These are phyloP conservation scores for Cephalopachus bancanus DNA, from an alignment of 2,797 vertebrate species.

Conservation along the genomic window DNA sequence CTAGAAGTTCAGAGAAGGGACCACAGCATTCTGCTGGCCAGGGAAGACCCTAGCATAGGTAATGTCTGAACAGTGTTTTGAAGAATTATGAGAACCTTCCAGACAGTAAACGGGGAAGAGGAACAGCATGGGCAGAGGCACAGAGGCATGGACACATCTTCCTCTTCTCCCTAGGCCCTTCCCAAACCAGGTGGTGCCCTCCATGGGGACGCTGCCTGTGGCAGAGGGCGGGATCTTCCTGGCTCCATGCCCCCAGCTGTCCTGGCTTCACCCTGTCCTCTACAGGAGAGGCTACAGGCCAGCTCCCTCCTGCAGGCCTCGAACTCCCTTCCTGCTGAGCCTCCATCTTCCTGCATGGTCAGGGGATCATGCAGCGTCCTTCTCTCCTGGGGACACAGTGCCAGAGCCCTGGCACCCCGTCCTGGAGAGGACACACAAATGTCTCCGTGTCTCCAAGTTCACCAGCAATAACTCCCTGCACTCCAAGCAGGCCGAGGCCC, in stretches of 20 bases:
- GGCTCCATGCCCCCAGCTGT: not conserved
- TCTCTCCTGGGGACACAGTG: not conserved
- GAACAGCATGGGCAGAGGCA: not conserved
- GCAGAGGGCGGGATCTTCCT: not conserved
- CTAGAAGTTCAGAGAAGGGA: not conserved
- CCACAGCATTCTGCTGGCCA: not conserved
- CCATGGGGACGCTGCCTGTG: not conserved
- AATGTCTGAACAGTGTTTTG: not conserved
- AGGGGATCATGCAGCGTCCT: not conserved
- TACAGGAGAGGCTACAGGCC: conserved; percentile 12
- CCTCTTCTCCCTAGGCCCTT: not conserved
- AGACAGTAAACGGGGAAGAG: not conserved
- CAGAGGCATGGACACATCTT: not conserved
- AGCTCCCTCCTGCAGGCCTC: not conserved
- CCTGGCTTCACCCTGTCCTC: fast-evolving
- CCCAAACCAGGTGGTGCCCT: not conserved
- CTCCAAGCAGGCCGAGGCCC: not conserved
- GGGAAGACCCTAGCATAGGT: not conserved
- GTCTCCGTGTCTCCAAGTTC: not conserved
- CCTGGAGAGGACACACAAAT: not conserved
- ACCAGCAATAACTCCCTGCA: not conserved
- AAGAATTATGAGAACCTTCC: conserved; percentile 37
- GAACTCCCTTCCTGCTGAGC: not conserved
- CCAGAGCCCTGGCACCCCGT: not conserved
- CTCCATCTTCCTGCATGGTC: not conserved